Base-by-base conservation (phyloP, 2,888 invertebrate genomes). In the Brachynemurus nebulosus region DNA sequence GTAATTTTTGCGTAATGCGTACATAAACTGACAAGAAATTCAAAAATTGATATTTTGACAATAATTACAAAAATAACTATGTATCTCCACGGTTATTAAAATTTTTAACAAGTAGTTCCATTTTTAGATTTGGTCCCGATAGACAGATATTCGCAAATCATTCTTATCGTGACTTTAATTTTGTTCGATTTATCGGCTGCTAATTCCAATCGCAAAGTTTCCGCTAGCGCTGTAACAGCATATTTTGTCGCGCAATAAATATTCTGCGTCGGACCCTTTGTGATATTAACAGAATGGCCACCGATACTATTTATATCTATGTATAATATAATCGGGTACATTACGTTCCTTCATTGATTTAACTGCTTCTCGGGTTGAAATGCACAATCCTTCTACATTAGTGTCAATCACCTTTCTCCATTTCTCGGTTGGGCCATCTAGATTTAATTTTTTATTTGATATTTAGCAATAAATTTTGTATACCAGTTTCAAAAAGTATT, bases 161-260 rank as follows among this genome's bases (percentile, higher is more conserved):
- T 17, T 42, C 48, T 49, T 45, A 57, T 55, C 30, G 57, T 51
- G 16, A 56, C 48, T 43, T 59, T 53, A 8, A 62, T 62, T 40
- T 52, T 51, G 4, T 58, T 54, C 12, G 57, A 56, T 17, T 48
- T 45, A 4, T 51, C 55, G 6, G 58, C 55, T n/a, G n/a, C n/a
- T 11, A 69, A 55, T 49, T 69, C 69, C 41, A 55, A 52, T 7
- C 67, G 53, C 2, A 66, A 53, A 5, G 66, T 66, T 48, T 67
- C 66, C 1, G 64, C 59, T 2, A 69, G 48, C 1, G 65, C 60
- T 6, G 60, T 59, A 3, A 68, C 62, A 9, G 65, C 65, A 51
- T 57, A 61, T 53, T 69, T 69, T 7, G 66, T 64, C 1, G 64
- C 65, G n/a, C 61, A 51, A 53, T 68, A 68, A 50, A 67, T 52